phyloP scores from a whole-genome alignment of 2,113 vertebrate genomes.

The Phyllopteryx taeniolatus region DNA sequence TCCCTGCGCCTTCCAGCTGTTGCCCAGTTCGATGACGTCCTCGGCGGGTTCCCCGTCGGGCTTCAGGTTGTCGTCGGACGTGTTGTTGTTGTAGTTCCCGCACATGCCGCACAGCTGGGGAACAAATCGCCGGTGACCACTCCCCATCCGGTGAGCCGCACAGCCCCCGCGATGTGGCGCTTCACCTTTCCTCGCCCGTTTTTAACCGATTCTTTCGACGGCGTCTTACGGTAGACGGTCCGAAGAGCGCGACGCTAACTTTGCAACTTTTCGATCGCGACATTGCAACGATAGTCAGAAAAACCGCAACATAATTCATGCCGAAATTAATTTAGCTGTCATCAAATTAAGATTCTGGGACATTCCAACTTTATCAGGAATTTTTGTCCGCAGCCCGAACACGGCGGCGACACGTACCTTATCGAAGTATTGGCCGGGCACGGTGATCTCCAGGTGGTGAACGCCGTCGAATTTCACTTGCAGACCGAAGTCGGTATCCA shows the following conservation, averaged over 20 bases:
- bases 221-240: too few relatives aligned
- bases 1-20: conserved; percentile 79
- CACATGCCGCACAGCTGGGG: conserved; percentile 82
- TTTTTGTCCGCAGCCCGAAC: neutral
- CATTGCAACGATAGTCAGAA: neutral
- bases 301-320: neutral
- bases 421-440: conserved; percentile 82
- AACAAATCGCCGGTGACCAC: neutral
- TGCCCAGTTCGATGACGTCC: conserved; percentile 71
- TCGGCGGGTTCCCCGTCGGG: conserved; percentile 67
- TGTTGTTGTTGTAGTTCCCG: conserved; percentile 79
- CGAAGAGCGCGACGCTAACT: too few relatives aligned
- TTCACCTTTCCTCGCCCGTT: neutral
- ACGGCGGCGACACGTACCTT: conserved; percentile 67
- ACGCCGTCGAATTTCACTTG: conserved; percentile 84
- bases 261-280: neutral
- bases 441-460: conserved; percentile 81
- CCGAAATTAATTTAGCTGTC: too few relatives aligned
- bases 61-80: conserved; percentile 76
- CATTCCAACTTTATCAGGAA: neutral
- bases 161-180: too few relatives aligned
- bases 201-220: too few relatives aligned
- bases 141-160: too few relatives aligned
- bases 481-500: conserved; percentile 83
- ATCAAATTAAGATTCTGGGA: neutral